Conservation (phyloP, 2,113 vertebrate species). For the Bufo bufo region DNA sequence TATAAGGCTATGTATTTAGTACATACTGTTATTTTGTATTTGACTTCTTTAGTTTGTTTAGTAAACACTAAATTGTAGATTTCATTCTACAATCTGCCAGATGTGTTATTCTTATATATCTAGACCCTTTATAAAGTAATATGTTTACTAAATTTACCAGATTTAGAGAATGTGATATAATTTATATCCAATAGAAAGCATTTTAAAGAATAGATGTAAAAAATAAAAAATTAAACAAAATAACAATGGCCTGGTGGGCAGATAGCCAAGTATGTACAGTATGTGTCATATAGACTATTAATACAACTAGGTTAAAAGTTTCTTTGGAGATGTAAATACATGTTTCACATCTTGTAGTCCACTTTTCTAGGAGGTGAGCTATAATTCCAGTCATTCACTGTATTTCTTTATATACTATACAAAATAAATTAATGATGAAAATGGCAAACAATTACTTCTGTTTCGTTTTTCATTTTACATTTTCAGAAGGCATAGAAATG, state of each 20-base stretch:
- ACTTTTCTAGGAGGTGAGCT: neutral
- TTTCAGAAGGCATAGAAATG: neutral
- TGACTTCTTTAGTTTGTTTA: neutral
- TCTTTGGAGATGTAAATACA: neutral
- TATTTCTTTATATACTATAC: neutral
- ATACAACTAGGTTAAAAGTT: neutral
- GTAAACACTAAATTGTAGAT: neutral
- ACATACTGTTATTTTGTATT: neutral
- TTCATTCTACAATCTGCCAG: neutral
- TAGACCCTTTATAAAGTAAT: too few relatives aligned
- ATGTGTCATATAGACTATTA: neutral
- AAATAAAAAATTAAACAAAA: neutral
- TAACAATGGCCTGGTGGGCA: neutral
- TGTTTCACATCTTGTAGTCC: neutral
- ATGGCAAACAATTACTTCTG: neutral
- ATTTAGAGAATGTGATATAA: neutral
- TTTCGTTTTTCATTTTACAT: neutral
- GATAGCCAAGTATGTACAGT: neutral
- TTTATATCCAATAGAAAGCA: too few relatives aligned
- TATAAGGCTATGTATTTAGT: neutral
- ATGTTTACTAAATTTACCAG: too few relatives aligned
- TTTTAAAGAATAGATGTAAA: neutral
- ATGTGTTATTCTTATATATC: neutral
- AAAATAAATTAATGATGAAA: neutral
- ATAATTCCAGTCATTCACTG: neutral